Base-by-base conservation (phyloP, 2,888 invertebrate genomes). In the Trichopoda pennipes region DNA sequence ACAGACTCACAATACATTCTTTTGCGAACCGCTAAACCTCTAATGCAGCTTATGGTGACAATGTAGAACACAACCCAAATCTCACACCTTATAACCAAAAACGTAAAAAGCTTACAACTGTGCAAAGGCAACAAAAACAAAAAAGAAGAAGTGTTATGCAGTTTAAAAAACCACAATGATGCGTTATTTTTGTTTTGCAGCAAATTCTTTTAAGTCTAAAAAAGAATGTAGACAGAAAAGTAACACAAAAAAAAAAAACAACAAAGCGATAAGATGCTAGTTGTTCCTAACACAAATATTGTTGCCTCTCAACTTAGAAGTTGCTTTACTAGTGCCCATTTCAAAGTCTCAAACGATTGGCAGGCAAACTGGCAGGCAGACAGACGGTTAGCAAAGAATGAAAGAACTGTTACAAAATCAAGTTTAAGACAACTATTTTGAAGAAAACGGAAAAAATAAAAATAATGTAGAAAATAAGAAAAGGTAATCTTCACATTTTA, bases 381-480 rank as follows among this genome's bases (percentile, higher is more conserved):
- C 74, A 74, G 75, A 75, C 75, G 73, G 79, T 68, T 75, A 76
- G 75, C 75, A 68, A 75, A 68, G 79, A 79, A 79, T 79, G 72
- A 83, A 84, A 85, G 80, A 85, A 85, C 84, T 85, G 84, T 85
- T 85, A 85, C 81, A 84, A 85, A 85, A 85, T 77, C 84, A 85
- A 83, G 84, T 85, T 85, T 83, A 76, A 82, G 79, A 83, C 83
- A 83, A 80, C 77, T 77, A 82, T 84, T 82, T 84, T 81, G 51
- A 68, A 82, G 72, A 69, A 66, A 51, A 74, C 51, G 4, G 28
- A 28, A 58, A 58, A 70, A 61, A 64, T 38, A 72, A 49, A 64
- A n/a, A 51, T 21, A 66, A n/a, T n/a, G n/a, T 32, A 55, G 35
- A 53, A 66, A 60, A 53, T 23, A 60, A 14, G n/a, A 73, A 58